Conservation (phyloP, 1,140 invertebrate genomes). For the Orius insidiosus region DNA sequence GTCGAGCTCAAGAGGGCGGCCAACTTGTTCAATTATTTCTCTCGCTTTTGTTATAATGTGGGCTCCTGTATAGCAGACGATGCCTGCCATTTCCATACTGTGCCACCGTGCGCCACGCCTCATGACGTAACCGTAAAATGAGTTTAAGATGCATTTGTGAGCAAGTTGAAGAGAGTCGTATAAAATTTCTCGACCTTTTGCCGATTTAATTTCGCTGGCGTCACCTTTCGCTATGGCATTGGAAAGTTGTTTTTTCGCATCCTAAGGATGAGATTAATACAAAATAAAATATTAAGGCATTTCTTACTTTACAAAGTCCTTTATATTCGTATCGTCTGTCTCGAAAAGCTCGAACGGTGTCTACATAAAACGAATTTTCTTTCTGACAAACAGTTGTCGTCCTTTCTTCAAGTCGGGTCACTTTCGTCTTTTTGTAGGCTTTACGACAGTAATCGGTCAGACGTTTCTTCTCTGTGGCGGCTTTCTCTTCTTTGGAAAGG, state of each 20-base stretch:
- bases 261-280: slow-evolving; percentile 21
- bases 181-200: slow-evolving; percentile 81
- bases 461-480: slow-evolving; percentile 80
- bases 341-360: slow-evolving; percentile 91
- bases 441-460: slow-evolving; percentile 85
- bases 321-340: slow-evolving; percentile 96
- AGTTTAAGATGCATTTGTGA: slow-evolving; percentile 99
- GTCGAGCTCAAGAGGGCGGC: slow-evolving; percentile 88
- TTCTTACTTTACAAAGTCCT: slow-evolving; percentile 60
- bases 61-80: slow-evolving; percentile 96
- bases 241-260: slow-evolving; percentile 74
- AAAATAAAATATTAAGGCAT: no score
- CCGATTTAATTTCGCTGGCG: slow-evolving; percentile 80
- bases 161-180: slow-evolving; percentile 96
- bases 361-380: slow-evolving; percentile 98
- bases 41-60: slow-evolving; percentile 90
- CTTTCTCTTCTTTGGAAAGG: slow-evolving; percentile 73
- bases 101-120: slow-evolving; percentile 95
- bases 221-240: slow-evolving; percentile 72
- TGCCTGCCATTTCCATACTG: slow-evolving; percentile 99
- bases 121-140: slow-evolving; percentile 99
- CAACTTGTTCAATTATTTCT: slow-evolving; percentile 84
- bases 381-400: slow-evolving; percentile 87
- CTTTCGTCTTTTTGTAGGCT: slow-evolving; percentile 84
- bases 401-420: slow-evolving; percentile 69